These are phyloP conservation scores for Pyxicephalus adspersus DNA, from an alignment of 2,113 vertebrate genomes.

Conservation along the genomic window DNA sequence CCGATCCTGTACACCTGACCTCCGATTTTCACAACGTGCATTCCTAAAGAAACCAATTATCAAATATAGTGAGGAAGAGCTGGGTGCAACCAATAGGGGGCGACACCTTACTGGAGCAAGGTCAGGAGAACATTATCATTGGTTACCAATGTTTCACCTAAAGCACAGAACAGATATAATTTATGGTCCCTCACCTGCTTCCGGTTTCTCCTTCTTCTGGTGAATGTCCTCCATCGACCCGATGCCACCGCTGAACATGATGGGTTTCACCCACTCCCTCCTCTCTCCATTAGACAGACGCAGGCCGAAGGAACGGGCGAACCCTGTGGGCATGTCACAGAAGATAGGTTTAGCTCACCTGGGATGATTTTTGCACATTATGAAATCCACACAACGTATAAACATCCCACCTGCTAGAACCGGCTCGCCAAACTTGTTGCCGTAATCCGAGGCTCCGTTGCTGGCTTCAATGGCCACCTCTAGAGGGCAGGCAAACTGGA, in stretches of 20 bases:
- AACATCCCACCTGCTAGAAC: constrained; percentile 80
- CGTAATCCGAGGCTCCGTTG: constrained; percentile 91
- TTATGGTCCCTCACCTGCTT: constrained; percentile 69
- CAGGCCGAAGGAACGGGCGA: constrained; percentile 89
- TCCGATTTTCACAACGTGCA: constrained; percentile 90
- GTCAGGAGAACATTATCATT: no score
- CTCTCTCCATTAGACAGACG: constrained; percentile 76
- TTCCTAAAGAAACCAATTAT: constrained; percentile 68
- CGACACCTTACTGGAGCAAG: no score
- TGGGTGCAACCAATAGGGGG: no score
- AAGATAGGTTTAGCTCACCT: not conserved
- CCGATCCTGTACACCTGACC: constrained; percentile 92
- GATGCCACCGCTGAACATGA: constrained; percentile 93
- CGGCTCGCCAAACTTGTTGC: constrained; percentile 93
- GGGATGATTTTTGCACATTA: not conserved
- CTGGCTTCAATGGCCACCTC: constrained; percentile 89
- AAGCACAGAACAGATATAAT: not conserved
- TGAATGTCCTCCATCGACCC: constrained; percentile 84
- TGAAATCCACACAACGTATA: not conserved
- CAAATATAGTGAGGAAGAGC: not conserved
- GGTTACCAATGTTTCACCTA: not conserved
- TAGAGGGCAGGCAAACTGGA: constrained; percentile 82
- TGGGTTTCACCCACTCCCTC: constrained; percentile 93
- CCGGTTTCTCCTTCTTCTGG: constrained; percentile 77
- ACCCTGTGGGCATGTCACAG: constrained; percentile 69